These are phyloP conservation scores for Acomys russatus DNA, from an alignment of 2,797 vertebrate species.

Conservation along the genomic window DNA sequence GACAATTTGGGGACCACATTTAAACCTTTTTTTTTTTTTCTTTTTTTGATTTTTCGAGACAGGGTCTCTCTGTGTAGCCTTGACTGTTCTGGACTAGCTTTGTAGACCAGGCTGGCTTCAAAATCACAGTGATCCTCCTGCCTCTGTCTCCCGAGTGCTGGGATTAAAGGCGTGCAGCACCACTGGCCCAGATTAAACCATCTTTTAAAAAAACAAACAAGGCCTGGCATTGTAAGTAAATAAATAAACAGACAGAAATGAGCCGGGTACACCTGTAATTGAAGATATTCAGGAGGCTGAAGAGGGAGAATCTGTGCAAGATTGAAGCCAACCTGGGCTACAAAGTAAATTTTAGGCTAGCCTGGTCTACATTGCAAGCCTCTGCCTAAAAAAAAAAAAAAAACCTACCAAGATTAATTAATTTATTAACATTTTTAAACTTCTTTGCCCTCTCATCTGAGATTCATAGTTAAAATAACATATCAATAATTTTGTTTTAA, in stretches of 20 bases:
- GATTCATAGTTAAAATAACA: constrained; percentile 64
- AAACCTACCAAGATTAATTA: background rate
- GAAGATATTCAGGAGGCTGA: background rate
- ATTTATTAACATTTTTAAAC: constrained; percentile 45
- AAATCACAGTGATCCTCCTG: too few species aligned
- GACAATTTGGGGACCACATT: background rate
- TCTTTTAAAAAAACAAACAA: too few species aligned
- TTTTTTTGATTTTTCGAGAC: too few species aligned
- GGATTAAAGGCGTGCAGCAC: too few species aligned
- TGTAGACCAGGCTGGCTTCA: too few species aligned
- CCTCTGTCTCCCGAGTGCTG: too few species aligned
- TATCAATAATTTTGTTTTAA: background rate
- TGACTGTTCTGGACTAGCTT: too few species aligned
- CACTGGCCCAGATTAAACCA: too few species aligned
- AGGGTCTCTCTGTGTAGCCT: too few species aligned
- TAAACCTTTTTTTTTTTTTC: background rate
- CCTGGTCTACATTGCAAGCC: background rate
- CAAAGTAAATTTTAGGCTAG: background rate
- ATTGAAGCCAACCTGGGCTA: background rate
- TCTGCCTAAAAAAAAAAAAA: background rate
- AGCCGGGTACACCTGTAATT: background rate
- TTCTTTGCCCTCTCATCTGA: constrained; percentile 15
- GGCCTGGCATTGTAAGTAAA: too few species aligned
- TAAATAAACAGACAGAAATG: too few species aligned
- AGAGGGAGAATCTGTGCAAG: background rate